A percentile compares a stretch with the other conserved stretches of the same genome.
These are phyloP conservation scores for Drosophila punjabiensis DNA, from an alignment of 1,140 invertebrate species.

Conservation along the genomic window DNA sequence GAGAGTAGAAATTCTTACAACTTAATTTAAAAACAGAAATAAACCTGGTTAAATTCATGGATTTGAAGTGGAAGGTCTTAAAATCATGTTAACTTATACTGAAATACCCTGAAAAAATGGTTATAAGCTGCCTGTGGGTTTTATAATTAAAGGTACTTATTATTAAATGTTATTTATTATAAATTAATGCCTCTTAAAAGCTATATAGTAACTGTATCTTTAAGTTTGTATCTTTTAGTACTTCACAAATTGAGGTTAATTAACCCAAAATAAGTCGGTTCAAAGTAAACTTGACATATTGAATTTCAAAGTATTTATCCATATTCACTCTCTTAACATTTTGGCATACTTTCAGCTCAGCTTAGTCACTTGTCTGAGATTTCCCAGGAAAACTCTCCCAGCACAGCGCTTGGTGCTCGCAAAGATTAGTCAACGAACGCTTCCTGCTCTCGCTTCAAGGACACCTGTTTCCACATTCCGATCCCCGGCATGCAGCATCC, in stretches of 20 bases:
- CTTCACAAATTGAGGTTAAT: too few species aligned
- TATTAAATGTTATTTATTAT: not conserved
- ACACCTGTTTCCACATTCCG: constrained; percentile 80
- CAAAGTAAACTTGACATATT: not conserved
- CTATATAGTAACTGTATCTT: not conserved
- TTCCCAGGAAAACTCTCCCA: constrained; percentile 7
- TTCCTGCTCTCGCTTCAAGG: constrained; percentile 56
- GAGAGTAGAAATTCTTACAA: not conserved
- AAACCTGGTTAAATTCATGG: not conserved
- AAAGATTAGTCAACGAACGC: constrained; percentile 16
- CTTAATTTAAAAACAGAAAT: not conserved
- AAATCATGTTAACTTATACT: too few species aligned
- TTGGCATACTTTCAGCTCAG: constrained; percentile 9
- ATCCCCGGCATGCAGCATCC: constrained; percentile 71
- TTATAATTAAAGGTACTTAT: too few species aligned
- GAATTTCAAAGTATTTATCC: not conserved
- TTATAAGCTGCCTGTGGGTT: accelerated
- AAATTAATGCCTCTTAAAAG: too few species aligned
- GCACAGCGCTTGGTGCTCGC: not conserved
- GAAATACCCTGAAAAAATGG: not conserved
- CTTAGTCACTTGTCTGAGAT: constrained; percentile 7
- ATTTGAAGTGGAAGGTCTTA: not conserved
- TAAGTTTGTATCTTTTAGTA: not conserved
- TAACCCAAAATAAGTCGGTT: not conserved
- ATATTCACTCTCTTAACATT: not conserved